Conservation (phyloP, 2,113 vertebrate species). For the Ptilonorhynchus violaceus region DNA sequence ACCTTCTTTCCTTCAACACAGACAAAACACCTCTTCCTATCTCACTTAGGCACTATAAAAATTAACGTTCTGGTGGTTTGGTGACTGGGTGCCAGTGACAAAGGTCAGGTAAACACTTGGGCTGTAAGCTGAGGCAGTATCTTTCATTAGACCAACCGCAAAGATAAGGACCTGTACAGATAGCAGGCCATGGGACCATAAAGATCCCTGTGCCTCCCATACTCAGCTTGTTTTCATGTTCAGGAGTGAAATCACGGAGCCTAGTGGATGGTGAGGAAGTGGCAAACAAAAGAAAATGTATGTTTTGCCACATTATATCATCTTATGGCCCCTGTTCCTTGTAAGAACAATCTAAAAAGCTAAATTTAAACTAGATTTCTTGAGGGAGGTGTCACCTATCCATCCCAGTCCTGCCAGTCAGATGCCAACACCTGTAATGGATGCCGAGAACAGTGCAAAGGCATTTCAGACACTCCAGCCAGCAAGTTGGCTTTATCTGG, state of each 20-base stretch:
- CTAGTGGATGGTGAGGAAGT: not conserved
- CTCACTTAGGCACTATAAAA: not conserved
- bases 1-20: not conserved
- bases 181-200: not conserved
- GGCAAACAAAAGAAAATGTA: not conserved
- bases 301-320: not conserved
- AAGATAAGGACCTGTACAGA: constrained; percentile 3
- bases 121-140: not conserved
- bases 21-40: not conserved
- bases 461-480: not conserved
- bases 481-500: not conserved
- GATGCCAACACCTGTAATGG: not conserved
- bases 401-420: not conserved
- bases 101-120: not conserved
- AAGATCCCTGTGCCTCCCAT: not conserved
- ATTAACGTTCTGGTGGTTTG: not conserved
- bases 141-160: not conserved
- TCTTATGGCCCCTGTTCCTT: not conserved
- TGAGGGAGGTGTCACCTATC: not conserved
- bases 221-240: not conserved
- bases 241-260: not conserved
- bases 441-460: not conserved
- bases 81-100: not conserved
- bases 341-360: not conserved
- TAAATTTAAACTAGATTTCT: not conserved